Conservation (phyloP, 2,888 invertebrate genomes). For the Patella caerulea region DNA sequence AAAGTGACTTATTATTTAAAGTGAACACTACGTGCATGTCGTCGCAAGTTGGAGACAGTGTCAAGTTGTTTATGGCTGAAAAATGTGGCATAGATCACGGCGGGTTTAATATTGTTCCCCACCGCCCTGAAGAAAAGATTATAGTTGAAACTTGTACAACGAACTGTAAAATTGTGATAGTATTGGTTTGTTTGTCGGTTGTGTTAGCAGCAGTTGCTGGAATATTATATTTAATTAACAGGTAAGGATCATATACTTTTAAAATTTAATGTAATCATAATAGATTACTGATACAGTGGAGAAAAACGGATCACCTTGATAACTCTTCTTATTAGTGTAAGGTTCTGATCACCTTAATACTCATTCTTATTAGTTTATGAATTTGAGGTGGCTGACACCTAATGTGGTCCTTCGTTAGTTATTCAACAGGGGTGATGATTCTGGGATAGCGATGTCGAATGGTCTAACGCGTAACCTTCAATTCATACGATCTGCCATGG, state of each 20-base stretch:
- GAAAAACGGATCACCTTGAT: too few species aligned
- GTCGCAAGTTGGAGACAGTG: neutral
- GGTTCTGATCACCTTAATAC: too few species aligned
- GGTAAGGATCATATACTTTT: neutral
- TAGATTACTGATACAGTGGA: too few species aligned
- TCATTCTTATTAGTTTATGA: too few species aligned
- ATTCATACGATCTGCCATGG: too few species aligned
- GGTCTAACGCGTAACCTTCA: too few species aligned
- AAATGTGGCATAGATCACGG: neutral
- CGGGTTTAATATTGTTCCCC: neutral
- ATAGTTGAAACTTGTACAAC: neutral
- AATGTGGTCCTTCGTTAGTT: too few species aligned
- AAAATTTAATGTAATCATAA: too few species aligned
- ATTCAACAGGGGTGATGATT: too few species aligned
- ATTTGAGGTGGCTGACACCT: too few species aligned
- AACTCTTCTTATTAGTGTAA: too few species aligned
- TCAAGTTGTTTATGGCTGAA: conserved; percentile 4
- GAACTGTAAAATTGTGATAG: conserved; percentile 9
- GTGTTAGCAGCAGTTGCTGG: neutral
- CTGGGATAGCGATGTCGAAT: too few species aligned
- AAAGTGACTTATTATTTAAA: conserved; percentile 3
- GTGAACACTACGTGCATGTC: neutral
- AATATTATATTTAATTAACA: neutral
- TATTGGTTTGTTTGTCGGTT: neutral
- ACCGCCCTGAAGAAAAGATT: neutral